These are phyloP conservation scores for Peromyscus leucopus DNA, from an alignment of 2,113 vertebrate genomes.

Conservation along the genomic window DNA sequence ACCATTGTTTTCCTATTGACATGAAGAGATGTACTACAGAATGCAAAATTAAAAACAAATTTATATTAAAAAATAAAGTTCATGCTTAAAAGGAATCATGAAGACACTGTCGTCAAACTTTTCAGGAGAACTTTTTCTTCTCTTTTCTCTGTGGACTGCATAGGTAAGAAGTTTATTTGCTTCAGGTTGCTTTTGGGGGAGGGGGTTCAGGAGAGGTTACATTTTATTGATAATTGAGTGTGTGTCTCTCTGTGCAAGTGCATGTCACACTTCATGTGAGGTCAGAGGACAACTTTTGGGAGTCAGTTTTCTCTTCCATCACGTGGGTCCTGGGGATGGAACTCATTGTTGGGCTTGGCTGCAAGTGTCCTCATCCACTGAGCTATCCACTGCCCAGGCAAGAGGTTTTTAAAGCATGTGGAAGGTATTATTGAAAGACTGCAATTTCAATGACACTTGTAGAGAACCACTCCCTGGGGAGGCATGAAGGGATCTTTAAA, in stretches of 20 bases:
- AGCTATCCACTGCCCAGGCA: background rate
- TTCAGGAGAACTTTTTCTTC: background rate
- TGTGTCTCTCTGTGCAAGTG: background rate
- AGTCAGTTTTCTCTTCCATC: background rate
- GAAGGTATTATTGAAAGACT: background rate
- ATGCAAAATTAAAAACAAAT: background rate
- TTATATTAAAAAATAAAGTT: constrained; percentile 7
- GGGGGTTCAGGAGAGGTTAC: background rate
- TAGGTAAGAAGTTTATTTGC: background rate
- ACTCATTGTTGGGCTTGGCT: background rate
- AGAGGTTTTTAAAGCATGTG: background rate
- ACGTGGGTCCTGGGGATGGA: background rate
- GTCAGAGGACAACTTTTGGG: background rate
- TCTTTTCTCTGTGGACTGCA: background rate
- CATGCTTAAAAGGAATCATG: background rate
- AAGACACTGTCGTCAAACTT: background rate
- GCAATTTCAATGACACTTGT: background rate
- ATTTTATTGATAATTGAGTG: background rate
- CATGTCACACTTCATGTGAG: background rate
- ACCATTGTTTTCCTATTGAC: background rate
- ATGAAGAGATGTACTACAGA: background rate
- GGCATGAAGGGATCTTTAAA: background rate
- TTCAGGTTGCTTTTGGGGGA: background rate
- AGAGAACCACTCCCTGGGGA: background rate
- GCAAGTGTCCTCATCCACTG: no score